Evolutionary conservation across 2,797 vertebrate genomes (phyloP).

Genomic region (Melanotaenia maccullochi): DNA sequence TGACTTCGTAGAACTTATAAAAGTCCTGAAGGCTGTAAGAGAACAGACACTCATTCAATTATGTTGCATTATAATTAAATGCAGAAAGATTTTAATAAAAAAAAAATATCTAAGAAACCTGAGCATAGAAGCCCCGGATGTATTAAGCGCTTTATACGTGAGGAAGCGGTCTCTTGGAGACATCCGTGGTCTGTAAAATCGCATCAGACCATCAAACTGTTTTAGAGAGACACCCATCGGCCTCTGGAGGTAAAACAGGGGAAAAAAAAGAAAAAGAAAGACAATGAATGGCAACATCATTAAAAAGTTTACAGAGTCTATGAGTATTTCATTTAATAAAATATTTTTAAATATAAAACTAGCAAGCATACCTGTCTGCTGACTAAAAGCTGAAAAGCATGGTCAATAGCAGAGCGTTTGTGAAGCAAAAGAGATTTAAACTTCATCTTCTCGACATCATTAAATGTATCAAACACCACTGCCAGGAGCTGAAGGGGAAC

Average conservation of each 20-base stretch:
- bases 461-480: conserved; percentile 98
- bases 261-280: neutral
- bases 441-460: conserved; percentile 96
- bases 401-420: conserved; percentile 92
- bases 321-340: neutral
- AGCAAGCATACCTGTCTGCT: conserved; percentile 86
- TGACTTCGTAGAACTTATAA: conserved; percentile 96
- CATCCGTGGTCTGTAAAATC: conserved; percentile 94
- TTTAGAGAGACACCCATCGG: conserved; percentile 90
- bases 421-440: conserved; percentile 96
- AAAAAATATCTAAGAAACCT: conserved; percentile 76
- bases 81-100: neutral
- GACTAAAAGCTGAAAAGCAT: conserved; percentile 90
- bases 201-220: conserved; percentile 96
- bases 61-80: neutral
- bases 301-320: neutral
- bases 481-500: conserved; percentile 89
- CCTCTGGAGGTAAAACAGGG: conserved; percentile 78
- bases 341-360: neutral
- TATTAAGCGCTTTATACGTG: conserved; percentile 94
- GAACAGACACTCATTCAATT: conserved; percentile 23
- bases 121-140: conserved; percentile 86
- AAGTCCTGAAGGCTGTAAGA: conserved; percentile 91
- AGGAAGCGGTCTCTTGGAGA: conserved; percentile 91
- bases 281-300: neutral